Evolutionary conservation across 2,888 invertebrate species (phyloP).

Genomic region (Slavum lentiscoides): DNA sequence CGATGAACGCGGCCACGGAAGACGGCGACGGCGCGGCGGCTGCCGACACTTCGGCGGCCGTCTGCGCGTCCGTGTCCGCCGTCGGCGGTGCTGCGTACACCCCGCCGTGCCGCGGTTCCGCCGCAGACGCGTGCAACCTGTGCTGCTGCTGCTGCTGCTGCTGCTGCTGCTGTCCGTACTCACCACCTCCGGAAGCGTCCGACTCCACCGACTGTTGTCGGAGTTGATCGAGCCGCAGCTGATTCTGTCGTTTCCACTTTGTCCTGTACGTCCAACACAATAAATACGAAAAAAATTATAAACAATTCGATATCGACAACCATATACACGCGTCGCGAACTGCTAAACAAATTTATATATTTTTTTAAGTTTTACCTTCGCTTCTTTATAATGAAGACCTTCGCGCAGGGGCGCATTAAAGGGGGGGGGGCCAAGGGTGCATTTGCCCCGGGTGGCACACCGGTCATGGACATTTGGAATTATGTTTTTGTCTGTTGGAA

Average conservation of each 20-base stretch:
- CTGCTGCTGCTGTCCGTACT: conserved; percentile 55
- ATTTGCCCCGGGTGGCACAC: too few species aligned
- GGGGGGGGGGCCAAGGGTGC: too few species aligned
- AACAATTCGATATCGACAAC: too few species aligned
- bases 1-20: conserved; percentile 54
- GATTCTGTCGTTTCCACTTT: conserved; percentile 69
- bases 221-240: conserved; percentile 80
- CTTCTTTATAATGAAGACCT: too few species aligned
- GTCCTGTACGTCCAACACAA: conserved; percentile 59
- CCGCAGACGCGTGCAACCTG: neutral
- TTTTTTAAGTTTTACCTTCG: too few species aligned
- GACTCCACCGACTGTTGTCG: conserved; percentile 79
- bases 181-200: conserved; percentile 62
- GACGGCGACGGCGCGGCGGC: neutral
- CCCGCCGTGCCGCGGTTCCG: conserved; percentile 19
- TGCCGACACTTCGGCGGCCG: neutral
- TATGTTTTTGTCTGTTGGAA: too few species aligned
- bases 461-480: too few species aligned
- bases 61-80: conserved; percentile 54
- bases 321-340: too few species aligned
- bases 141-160: conserved; percentile 20
- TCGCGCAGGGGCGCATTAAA: too few species aligned
- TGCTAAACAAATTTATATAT: too few species aligned
- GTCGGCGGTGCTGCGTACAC: conserved; percentile 55
- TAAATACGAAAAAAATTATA: too few species aligned